Conservation (phyloP, 2,797 vertebrate species). For the Hemitrygon akajei region DNA sequence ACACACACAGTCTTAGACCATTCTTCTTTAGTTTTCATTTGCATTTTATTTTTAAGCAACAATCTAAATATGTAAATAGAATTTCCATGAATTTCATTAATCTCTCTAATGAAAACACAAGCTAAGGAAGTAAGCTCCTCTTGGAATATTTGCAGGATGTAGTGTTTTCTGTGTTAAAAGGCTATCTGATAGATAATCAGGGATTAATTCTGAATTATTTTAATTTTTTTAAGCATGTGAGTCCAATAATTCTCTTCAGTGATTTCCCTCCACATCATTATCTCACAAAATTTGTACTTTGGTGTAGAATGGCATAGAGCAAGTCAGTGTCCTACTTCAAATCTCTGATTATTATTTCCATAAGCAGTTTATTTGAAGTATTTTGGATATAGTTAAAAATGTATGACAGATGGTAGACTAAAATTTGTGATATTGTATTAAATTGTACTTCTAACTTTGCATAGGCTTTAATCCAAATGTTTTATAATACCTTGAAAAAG, state of each 20-base stretch:
- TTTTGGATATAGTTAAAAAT: neutral
- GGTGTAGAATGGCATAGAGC: neutral
- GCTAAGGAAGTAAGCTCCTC: neutral
- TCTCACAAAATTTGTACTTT: neutral
- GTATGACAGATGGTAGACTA: neutral
- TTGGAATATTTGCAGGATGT: neutral
- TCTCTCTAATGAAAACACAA: neutral
- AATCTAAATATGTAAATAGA: neutral
- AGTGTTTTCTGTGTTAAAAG: neutral
- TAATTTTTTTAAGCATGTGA: neutral
- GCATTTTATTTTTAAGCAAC: neutral
- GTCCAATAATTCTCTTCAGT: neutral
- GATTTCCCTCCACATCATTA: neutral
- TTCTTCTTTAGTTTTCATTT: neutral
- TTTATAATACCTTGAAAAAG: neutral
- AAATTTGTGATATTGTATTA: neutral
- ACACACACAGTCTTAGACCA: neutral
- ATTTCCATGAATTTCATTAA: neutral
- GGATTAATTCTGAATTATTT: conserved; percentile 16
- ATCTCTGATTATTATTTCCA: conserved; percentile 10
- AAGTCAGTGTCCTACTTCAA: neutral
- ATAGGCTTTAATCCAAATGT: neutral
- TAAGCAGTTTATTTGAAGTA: neutral
- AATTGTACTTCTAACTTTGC: neutral
- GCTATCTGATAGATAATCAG: conserved; percentile 4